phyloP scores from a whole-genome alignment of 2,888 invertebrate genomes.

The Hofmannophila pseudospretella region DNA sequence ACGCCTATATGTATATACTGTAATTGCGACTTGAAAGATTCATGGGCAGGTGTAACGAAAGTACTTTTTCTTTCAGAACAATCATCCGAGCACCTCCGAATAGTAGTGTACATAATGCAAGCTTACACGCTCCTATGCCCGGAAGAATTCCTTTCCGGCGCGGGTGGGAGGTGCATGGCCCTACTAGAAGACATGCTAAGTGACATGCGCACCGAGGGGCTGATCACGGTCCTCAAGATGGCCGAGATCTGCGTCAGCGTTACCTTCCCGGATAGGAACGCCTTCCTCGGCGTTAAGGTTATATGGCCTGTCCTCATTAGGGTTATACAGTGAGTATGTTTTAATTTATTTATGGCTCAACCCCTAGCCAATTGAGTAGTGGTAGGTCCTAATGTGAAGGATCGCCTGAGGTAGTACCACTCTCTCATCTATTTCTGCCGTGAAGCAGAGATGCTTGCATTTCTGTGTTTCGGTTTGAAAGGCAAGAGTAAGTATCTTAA shows the following conservation, averaged over 20 bases:
- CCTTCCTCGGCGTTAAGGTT: conserved; percentile 79
- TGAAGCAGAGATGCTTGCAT: too few relatives aligned
- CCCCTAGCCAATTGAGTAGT: too few relatives aligned
- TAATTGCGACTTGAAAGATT: too few relatives aligned
- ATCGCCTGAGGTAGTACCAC: too few relatives aligned
- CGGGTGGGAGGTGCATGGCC: conserved; percentile 83
- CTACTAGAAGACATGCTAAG: conserved; percentile 84
- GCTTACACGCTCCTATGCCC: conserved; percentile 89
- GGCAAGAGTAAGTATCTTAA: too few relatives aligned
- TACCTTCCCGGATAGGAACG: conserved; percentile 84
- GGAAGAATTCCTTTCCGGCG: conserved; percentile 84
- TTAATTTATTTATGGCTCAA: too few relatives aligned
- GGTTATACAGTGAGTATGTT: conserved; percentile 55
- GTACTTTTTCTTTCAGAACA: conserved; percentile 81
- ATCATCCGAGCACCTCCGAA: conserved; percentile 88
- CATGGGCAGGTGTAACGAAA: too few relatives aligned
- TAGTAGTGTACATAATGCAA: conserved; percentile 88
- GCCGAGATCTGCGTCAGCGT: conserved; percentile 83
- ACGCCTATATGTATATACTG: too few relatives aligned
- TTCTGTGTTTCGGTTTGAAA: too few relatives aligned
- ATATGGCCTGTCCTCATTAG: conserved; percentile 67
- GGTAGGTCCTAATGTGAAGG: too few relatives aligned
- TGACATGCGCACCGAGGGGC: conserved; percentile 81
- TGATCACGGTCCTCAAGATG: conserved; percentile 82
- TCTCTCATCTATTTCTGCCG: too few relatives aligned